Conservation (phyloP, 2,113 vertebrate species). For the Clinocottus analis region DNA sequence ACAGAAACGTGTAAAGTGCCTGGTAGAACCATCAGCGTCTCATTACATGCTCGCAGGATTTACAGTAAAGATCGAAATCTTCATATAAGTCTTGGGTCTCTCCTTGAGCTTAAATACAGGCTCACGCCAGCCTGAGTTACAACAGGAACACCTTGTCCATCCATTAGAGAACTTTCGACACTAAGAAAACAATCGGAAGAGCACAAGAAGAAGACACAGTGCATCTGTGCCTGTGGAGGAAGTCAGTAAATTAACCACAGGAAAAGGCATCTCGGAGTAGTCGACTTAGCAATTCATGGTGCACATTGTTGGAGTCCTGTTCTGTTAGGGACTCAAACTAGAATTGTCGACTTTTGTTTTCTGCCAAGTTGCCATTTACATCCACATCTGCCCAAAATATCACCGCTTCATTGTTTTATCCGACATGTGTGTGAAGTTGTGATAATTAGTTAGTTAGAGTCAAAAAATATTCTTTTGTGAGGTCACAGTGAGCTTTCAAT, state of each 20-base stretch:
- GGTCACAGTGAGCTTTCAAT: not conserved
- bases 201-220: constrained; percentile 9
- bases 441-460: not conserved
- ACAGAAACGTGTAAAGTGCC: constrained; percentile 32
- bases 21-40: constrained; percentile 67
- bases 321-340: constrained; percentile 9
- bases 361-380: not conserved
- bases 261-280: not conserved
- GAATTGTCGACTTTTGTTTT: not conserved
- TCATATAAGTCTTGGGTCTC: constrained; percentile 44
- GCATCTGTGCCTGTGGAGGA: constrained; percentile 6
- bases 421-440: not conserved
- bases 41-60: constrained; percentile 63
- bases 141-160: constrained; percentile 50
- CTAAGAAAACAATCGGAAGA: constrained; percentile 23
- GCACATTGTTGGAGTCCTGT: constrained; percentile 4
- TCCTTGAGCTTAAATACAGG: constrained; percentile 13
- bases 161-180: constrained; percentile 38
- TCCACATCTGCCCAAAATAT: not conserved
- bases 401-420: not conserved
- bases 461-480: not conserved
- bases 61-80: constrained; percentile 42
- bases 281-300: constrained; percentile 3
- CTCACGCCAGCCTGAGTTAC: constrained; percentile 46
- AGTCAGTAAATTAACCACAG: not conserved